phyloP scores from a whole-genome alignment of 2,888 invertebrate genomes.

The Torymus tubicola region DNA sequence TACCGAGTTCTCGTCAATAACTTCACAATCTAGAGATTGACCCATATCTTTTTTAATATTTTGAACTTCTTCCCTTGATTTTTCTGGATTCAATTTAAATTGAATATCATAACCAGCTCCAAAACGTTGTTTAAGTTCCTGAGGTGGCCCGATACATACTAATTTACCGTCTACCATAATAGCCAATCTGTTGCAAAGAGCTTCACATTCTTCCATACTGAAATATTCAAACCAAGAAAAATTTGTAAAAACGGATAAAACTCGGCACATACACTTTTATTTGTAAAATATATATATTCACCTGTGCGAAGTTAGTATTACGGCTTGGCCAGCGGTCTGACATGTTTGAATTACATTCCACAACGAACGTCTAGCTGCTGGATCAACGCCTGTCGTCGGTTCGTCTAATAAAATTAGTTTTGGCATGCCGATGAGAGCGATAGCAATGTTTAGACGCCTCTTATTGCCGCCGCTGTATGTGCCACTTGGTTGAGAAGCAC shows the following conservation, averaged over 20 bases:
- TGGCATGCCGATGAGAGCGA: conserved; percentile 84
- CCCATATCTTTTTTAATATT: conserved; percentile 78
- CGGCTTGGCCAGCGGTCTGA: conserved; percentile 77
- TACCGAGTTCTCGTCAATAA: conserved; percentile 85
- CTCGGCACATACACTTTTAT: too few relatives aligned
- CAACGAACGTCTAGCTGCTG: conserved; percentile 81
- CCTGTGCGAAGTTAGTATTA: conserved; percentile 85
- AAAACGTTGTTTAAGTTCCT: conserved; percentile 84
- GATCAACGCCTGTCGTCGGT: conserved; percentile 85
- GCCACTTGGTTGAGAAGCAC: conserved; percentile 67
- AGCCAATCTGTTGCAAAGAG: conserved; percentile 85
- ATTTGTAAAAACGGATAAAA: too few relatives aligned
- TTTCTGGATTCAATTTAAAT: conserved; percentile 75
- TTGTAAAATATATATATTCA: conserved; percentile 64
- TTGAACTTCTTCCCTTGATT: conserved; percentile 67
- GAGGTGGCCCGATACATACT: conserved; percentile 85
- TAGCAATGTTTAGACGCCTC: conserved; percentile 86
- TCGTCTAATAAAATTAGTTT: conserved; percentile 85
- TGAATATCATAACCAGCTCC: conserved; percentile 83
- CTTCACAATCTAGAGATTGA: conserved; percentile 79
- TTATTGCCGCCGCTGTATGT: conserved; percentile 88
- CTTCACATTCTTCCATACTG: conserved; percentile 94
- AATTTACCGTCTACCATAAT: conserved; percentile 85
- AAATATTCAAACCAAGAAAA: not conserved
- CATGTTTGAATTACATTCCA: conserved; percentile 81